Conservation (phyloP, 2,113 vertebrate genomes). For the Phalacrocorax aristotelis region DNA sequence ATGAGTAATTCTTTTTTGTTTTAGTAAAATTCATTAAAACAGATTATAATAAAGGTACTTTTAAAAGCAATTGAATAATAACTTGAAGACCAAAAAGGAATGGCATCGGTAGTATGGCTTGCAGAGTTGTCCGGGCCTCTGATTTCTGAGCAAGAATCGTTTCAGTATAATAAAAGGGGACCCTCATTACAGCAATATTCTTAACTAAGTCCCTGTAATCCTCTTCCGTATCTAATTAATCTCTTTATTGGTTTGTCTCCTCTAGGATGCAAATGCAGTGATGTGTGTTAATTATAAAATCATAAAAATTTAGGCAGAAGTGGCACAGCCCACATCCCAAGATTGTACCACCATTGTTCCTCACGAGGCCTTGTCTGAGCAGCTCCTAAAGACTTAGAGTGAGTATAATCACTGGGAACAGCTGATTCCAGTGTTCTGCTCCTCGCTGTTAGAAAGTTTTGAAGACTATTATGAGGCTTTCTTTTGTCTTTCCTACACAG, state of each 20-base stretch:
- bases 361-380: neutral
- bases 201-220: slow-evolving; percentile 4
- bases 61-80: neutral
- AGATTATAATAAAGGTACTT: neutral
- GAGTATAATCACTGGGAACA: neutral
- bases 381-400: neutral
- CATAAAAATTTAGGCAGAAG: neutral
- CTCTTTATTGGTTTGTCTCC: neutral
- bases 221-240: neutral
- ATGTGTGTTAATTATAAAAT: neutral
- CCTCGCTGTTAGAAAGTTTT: neutral
- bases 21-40: neutral
- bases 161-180: neutral
- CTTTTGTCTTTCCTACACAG: neutral
- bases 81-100: neutral
- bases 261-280: neutral
- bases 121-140: neutral
- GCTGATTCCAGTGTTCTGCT: neutral
- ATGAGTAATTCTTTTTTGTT: neutral
- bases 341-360: neutral
- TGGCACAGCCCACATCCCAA: neutral
- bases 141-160: neutral
- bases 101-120: neutral
- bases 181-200: neutral
- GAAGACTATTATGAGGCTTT: neutral